Percentiles rank a stretch among this genome's conserved stretches.
Evolutionary conservation across 2,113 vertebrate species (phyloP).

Genomic region (Patagioenas fasciata): DNA sequence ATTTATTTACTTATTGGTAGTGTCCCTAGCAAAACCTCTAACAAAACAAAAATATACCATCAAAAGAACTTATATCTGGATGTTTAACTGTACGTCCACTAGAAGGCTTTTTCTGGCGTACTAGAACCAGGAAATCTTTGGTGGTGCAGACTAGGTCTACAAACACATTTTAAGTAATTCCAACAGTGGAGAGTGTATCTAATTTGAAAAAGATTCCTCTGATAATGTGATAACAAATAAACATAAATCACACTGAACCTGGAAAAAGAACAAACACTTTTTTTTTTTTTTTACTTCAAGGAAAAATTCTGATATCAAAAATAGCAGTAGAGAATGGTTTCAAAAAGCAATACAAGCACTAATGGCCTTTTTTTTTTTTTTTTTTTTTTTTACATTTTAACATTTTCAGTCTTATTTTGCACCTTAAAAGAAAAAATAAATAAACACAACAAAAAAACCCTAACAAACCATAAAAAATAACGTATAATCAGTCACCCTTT

Average conservation of each 20-base stretch:
- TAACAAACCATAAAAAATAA: background rate
- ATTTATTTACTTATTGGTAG: background rate
- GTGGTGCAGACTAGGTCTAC: background rate
- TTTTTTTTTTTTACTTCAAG: background rate
- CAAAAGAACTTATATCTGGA: background rate
- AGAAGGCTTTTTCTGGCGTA: background rate
- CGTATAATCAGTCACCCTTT: background rate
- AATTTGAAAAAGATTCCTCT: background rate
- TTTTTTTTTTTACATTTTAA: background rate
- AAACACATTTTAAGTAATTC: background rate
- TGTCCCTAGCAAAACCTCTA: background rate
- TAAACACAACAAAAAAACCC: no score
- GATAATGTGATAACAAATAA: slow-evolving; percentile 5
- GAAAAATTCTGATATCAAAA: background rate
- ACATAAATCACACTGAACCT: background rate
- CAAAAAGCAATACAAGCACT: background rate
- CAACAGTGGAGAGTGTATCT: background rate
- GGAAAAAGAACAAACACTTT: background rate
- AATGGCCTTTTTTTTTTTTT: background rate
- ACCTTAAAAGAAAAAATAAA: no score
- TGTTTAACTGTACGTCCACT: background rate
- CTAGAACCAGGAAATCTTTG: background rate
- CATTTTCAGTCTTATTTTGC: background rate
- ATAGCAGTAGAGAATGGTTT: background rate
- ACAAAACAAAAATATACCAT: background rate